Evolutionary conservation across 2,113 vertebrate genomes (phyloP).

Genomic region (Psophia crepitans): DNA sequence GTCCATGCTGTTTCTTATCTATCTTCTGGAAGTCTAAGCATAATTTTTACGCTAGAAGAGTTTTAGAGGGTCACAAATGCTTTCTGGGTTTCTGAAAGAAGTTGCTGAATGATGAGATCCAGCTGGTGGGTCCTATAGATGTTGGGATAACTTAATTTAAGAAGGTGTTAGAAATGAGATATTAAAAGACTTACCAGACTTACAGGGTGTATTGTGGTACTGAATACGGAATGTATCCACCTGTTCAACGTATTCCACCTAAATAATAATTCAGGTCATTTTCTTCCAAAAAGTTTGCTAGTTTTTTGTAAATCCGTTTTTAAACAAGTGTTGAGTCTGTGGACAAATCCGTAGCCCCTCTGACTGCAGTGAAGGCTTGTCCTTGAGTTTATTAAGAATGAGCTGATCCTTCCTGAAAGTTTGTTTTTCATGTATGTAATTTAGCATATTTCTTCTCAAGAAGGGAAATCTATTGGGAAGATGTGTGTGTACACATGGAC

Average conservation of each 20-base stretch:
- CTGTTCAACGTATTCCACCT: background rate
- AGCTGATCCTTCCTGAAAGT: background rate
- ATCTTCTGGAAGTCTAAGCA: background rate
- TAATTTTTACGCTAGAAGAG: background rate
- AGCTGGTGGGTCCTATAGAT: background rate
- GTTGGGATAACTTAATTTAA: background rate
- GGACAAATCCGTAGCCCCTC: background rate
- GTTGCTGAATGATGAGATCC: background rate
- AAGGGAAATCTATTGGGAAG: accelerated
- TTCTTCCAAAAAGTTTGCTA: background rate
- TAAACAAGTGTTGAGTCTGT: background rate
- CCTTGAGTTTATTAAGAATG: background rate
- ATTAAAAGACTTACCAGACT: background rate
- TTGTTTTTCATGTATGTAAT: background rate
- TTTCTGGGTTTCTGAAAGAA: background rate
- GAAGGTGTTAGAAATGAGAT: background rate
- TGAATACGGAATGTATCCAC: background rate
- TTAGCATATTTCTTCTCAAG: background rate
- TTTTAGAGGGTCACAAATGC: background rate
- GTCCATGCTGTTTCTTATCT: background rate
- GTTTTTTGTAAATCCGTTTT: background rate
- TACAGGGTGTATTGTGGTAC: background rate
- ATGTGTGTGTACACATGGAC: too few relatives aligned
- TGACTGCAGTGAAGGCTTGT: background rate
- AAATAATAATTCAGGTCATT: too few relatives aligned